Evolutionary conservation across 2,888 invertebrate genomes (phyloP), one percentile per base, ranked within the genome.

Genomic region (Netelia fuscicornis): DNA sequence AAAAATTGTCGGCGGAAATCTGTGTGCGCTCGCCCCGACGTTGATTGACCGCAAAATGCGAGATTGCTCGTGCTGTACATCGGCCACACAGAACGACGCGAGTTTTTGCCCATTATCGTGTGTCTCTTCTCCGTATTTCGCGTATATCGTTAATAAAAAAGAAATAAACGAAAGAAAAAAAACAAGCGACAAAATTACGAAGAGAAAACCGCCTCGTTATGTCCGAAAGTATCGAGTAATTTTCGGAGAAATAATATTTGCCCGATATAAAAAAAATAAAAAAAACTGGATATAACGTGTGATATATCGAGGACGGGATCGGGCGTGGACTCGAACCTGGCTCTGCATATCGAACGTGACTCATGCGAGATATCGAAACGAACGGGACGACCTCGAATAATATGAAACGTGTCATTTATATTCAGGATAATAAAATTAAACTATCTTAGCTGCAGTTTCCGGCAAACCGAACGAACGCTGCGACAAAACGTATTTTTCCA

Each of bases 221-320:
- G 13, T 13, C 11, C 48, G 48, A 48, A 48, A 48, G 30, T 30
- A 3, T 30, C 30, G 30, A 5, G 30, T 30, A 30, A 30, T 30
- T 30, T 30, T 30, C 30, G 30, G 30, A 30, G 30, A 30, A 30
- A 30, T 30, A 30, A 30, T 30, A 30, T 30, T 30, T 30, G 30
- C 30, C 30, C 30, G 30, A 30, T 30, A 30, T 30, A 30, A 30
- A 30, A 30, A 30, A 30, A 30, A 17, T 0, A 17, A 17, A 17
- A 17, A 17, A 17, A 17, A 17, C 3, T 2, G 5, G 42, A 42
- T n/a, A 37, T 64, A 37, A 64, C 17, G 9, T 58, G 20, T 58
- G 9, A 58, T 20, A 67, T 67, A 48, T 67, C 44, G 20, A 67
- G 67, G 48, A 67, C 20, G 2, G 48, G 10, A 48, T 67, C 67